Evolutionary conservation across 2,888 invertebrate genomes (phyloP).

Genomic region (Oscheius onirici): DNA sequence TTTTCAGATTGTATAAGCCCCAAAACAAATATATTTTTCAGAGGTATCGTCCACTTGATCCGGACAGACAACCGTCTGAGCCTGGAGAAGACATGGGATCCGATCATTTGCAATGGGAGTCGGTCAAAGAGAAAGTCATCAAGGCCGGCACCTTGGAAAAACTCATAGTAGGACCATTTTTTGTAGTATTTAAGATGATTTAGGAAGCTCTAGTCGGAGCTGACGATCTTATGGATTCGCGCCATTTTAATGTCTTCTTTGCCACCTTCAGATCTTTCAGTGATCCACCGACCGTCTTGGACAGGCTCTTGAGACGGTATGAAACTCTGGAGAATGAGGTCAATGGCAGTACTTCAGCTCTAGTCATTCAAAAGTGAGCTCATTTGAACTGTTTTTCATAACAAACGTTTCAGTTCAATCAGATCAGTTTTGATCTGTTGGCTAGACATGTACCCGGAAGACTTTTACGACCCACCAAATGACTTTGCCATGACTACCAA

Average conservation of each 20-base stretch:
- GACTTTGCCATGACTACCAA: conserved; percentile 82
- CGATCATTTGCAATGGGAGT: conserved; percentile 95
- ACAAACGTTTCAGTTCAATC: conserved; percentile 72
- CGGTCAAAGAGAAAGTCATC: conserved; percentile 90
- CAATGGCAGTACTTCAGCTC: conserved; percentile 56
- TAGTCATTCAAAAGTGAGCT: conserved; percentile 56
- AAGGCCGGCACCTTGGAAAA: conserved; percentile 94
- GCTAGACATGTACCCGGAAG: conserved; percentile 96
- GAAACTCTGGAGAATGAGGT: conserved; percentile 56
- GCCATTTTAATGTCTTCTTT: conserved; percentile 96
- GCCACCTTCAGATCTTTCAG: conserved; percentile 93
- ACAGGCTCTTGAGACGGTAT: conserved; percentile 53
- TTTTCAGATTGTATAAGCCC: background rate
- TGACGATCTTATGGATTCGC: conserved; percentile 94
- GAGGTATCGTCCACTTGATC: conserved; percentile 69
- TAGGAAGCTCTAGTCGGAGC: conserved; percentile 73
- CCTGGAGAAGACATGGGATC: conserved; percentile 48
- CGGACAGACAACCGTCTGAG: conserved; percentile 57
- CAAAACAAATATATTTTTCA: conserved; percentile 40
- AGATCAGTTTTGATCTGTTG: conserved; percentile 84
- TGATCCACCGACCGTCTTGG: conserved; percentile 73
- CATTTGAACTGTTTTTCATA: no score
- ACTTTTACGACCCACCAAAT: conserved; percentile 82
- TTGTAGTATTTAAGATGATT: background rate
- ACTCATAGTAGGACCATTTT: conserved; percentile 79